Conservation (phyloP, 2,797 vertebrate species). For the Gouania willdenowi region DNA sequence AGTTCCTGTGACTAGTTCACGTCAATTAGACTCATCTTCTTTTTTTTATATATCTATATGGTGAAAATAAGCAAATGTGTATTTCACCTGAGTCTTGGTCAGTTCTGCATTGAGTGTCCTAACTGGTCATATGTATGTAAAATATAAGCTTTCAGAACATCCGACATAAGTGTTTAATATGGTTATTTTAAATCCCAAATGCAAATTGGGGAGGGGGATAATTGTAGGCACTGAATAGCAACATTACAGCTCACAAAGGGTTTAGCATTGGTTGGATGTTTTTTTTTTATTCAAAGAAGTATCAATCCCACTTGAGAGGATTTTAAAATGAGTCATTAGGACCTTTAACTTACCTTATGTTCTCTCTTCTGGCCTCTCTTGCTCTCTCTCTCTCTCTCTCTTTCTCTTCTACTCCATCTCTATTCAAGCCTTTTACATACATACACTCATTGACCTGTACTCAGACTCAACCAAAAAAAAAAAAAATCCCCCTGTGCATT, state of each 20-base stretch:
- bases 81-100: slow-evolving; percentile 13
- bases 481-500: slow-evolving; percentile 4
- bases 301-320: slow-evolving; percentile 40
- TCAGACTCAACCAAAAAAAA: slow-evolving; percentile 17
- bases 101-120: not conserved
- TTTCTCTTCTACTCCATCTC: not conserved
- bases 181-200: not conserved
- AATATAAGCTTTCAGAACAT: slow-evolving; percentile 1
- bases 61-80: slow-evolving; percentile 32
- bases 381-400: not conserved
- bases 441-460: slow-evolving; percentile 10
- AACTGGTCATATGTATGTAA: not conserved
- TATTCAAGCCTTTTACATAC: slow-evolving; percentile 5
- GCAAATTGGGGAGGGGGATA: slow-evolving; percentile 4
- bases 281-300: slow-evolving; percentile 52
- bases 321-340: slow-evolving; percentile 54
- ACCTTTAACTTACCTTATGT: slow-evolving; percentile 22
- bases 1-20: slow-evolving; percentile 58
- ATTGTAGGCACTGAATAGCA: slow-evolving; percentile 12
- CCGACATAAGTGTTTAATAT: too few relatives aligned
- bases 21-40: slow-evolving; percentile 59
- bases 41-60: too few relatives aligned
- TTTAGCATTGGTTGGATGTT: slow-evolving; percentile 28
- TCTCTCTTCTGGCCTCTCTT: not conserved
- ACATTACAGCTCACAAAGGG: slow-evolving; percentile 9